These are phyloP conservation scores for Drosophila stalkeri DNA, from an alignment of 2,888 invertebrate genomes.

Conservation along the genomic window DNA sequence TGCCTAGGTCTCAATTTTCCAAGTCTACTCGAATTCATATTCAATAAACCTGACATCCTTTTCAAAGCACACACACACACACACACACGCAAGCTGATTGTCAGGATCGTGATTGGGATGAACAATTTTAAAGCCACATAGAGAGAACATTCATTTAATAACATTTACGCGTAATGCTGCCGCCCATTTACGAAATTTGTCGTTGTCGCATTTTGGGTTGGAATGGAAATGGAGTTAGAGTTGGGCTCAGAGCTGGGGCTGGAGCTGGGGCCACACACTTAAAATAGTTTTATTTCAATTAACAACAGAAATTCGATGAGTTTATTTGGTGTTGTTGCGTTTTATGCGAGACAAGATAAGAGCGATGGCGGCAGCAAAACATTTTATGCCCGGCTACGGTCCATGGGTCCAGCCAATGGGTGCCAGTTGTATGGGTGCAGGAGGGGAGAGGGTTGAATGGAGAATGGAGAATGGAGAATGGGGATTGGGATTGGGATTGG, in stretches of 20 bases:
- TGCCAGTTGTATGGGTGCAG: not conserved
- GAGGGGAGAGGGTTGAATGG: not conserved
- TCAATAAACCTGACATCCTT: not conserved
- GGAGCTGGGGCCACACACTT: slow-evolving; percentile 43
- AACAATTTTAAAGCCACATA: slow-evolving; percentile 18
- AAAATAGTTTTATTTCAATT: slow-evolving; percentile 80
- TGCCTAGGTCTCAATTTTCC: not conserved
- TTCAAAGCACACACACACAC: not conserved
- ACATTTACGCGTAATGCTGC: slow-evolving; percentile 30
- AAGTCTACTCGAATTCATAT: not conserved
- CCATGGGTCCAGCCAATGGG: slow-evolving; percentile 46
- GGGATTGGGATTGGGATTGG: not conserved
- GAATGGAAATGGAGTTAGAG: slow-evolving; percentile 10
- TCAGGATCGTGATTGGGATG: not conserved
- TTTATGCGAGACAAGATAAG: slow-evolving; percentile 78
- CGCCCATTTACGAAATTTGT: slow-evolving; percentile 31
- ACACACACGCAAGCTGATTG: not conserved
- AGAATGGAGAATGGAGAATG: no score
- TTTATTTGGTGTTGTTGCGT: slow-evolving; percentile 76
- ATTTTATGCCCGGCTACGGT: slow-evolving; percentile 60
- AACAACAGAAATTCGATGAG: slow-evolving; percentile 81
- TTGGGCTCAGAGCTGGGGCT: not conserved
- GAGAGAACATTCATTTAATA: slow-evolving; percentile 32
- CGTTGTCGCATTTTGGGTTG: slow-evolving; percentile 22
- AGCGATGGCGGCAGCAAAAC: slow-evolving; percentile 71